Base-by-base conservation (phyloP, 2,797 vertebrate species). In the Smutsia gigantea region DNA sequence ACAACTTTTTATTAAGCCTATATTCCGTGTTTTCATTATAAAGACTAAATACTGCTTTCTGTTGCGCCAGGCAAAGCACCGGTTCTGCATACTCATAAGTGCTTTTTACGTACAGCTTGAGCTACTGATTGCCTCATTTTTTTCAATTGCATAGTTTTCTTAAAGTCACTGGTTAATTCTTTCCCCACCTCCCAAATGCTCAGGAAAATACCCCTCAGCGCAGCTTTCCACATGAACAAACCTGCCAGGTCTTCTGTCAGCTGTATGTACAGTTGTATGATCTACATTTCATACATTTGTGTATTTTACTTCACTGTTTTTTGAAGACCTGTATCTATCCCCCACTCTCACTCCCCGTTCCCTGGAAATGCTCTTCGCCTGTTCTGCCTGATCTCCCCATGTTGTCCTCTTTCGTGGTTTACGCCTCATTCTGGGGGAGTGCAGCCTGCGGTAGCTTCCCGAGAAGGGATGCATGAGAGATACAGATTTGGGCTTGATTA, bases 201-300 rank as follows among this genome's bases (percentile, higher is more conserved):
- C 77, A 19, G 11, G 8, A 46, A 49, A 71, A 34, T 10, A 11
- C 6, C n/a, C 34, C 11, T 64, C 14, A 5, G 0, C 14, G 77
- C 17, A 37, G 34, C 49, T 55, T 53, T 72, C 14, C 46, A 27
- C 13, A 11, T 15, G 53, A 11, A 66, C 71, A 39, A 23, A 78
- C 18, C 25, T 37, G 13, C 49, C 55, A 21, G 66, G 19, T 64
- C 49, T 61, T 86, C 51, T 27, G 7, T 42, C 27, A 4, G 39
- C 18, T 1, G 5, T n/a, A 21, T 0, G 7, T 46, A 29, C 69
- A 10, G 25, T 7, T 72, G 7, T 2, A 4, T 27, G 2, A 5
- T 15, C 25, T 25, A 19, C 46, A 5, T 2, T 64, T n/a, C 14
- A 23, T 5, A 2, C 15, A 14, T 84, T 27, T 37, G 18, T 46